These are phyloP conservation scores for Chloroclystis v-ata DNA, from an alignment of 2,888 invertebrate genomes.

Conservation along the genomic window DNA sequence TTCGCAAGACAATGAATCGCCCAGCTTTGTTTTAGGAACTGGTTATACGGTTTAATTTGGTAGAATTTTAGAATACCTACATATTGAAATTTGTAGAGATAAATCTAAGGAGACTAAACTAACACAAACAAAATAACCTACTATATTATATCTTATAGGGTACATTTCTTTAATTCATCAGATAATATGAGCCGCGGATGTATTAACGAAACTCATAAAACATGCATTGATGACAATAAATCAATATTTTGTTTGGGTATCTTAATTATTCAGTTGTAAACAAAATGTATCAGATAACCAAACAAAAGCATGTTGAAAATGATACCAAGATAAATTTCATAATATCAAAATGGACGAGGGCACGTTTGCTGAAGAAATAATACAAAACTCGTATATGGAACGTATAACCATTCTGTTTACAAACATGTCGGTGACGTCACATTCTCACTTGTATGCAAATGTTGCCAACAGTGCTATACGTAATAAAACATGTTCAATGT, in stretches of 20 bases:
- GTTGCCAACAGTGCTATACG: constrained; percentile 23
- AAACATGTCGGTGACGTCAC: constrained; percentile 28
- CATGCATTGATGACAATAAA: not conserved
- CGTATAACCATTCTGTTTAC: constrained; percentile 40
- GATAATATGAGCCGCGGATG: not conserved
- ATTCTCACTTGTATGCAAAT: constrained; percentile 32
- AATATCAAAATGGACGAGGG: constrained; percentile 10
- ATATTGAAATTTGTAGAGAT: too few relatives aligned
- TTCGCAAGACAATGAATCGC: too few relatives aligned
- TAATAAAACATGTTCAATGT: constrained; percentile 57
- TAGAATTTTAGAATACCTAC: too few relatives aligned
- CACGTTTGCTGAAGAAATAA: constrained; percentile 11
- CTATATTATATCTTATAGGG: too few relatives aligned
- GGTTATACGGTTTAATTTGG: too few relatives aligned
- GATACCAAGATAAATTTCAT: not conserved
- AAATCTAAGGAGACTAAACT: too few relatives aligned
- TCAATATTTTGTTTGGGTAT: not conserved
- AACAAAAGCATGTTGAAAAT: constrained; percentile 4
- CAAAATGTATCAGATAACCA: constrained; percentile 1
- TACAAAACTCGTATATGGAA: constrained; percentile 30
- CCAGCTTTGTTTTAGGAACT: too few relatives aligned
- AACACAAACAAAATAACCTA: too few relatives aligned
- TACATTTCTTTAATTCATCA: too few relatives aligned
- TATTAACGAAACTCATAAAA: not conserved
- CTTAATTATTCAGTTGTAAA: not conserved